Percentiles rank a stretch among this genome's conserved stretches.
Conservation (phyloP, 2,113 vertebrate genomes). For the Natator depressus region DNA sequence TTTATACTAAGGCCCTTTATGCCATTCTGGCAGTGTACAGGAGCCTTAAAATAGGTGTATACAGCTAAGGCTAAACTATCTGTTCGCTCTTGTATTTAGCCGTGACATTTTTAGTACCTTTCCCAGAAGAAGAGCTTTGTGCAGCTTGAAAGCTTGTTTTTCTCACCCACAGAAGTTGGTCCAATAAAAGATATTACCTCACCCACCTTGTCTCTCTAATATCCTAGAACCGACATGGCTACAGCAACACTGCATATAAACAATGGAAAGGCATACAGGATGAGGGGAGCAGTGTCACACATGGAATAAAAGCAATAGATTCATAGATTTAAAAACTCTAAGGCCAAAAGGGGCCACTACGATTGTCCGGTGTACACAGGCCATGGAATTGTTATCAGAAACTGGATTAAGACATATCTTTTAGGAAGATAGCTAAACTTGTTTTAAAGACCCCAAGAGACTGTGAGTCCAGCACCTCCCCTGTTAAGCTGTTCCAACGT, state of each 20-base stretch:
- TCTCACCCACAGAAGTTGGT: background rate
- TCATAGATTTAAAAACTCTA: background rate
- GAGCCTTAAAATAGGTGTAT: background rate
- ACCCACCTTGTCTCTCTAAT: background rate
- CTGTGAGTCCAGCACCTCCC: background rate
- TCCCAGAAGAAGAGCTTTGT: background rate
- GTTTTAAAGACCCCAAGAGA: background rate
- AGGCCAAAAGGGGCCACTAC: background rate
- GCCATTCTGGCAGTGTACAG: background rate
- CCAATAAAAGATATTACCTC: background rate
- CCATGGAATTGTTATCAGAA: background rate
- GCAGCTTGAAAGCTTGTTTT: background rate
- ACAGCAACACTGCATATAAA: background rate
- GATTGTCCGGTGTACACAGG: background rate
- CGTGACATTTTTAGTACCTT: background rate
- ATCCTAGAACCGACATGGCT: background rate
- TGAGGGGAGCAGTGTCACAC: background rate
- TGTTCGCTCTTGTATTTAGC: background rate
- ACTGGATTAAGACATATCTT: background rate
- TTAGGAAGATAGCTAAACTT: background rate
- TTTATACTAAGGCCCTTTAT: background rate
- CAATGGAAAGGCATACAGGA: background rate
- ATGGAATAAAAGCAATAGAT: background rate
- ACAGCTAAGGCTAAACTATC: background rate
- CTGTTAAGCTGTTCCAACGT: background rate